A percentile compares a stretch with the other conserved stretches of the same genome.
Evolutionary conservation across 2,113 vertebrate genomes (phyloP).

Genomic region (Petrocephalus zakoni): DNA sequence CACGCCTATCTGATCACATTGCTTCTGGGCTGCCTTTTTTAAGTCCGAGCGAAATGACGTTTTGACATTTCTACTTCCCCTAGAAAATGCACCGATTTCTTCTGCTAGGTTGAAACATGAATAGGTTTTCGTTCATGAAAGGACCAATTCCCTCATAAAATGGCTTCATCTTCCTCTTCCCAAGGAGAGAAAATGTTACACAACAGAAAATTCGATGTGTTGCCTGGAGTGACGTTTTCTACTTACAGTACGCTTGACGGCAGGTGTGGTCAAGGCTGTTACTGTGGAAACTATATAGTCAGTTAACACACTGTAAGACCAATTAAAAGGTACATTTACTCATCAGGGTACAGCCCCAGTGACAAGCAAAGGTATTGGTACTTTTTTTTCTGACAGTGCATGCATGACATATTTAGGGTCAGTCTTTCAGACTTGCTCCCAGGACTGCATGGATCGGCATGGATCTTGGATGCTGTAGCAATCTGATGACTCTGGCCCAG

Average conservation of each 20-base stretch:
- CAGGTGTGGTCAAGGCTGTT: background rate
- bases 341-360: too few species aligned
- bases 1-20: background rate
- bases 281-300: background rate
- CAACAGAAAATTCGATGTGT: background rate
- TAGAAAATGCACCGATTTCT: background rate
- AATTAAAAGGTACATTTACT: too few species aligned
- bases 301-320: background rate
- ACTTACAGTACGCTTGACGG: background rate
- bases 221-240: background rate
- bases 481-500: background rate
- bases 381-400: background rate
- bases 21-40: background rate
- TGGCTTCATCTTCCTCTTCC: background rate
- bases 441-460: background rate
- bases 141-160: background rate
- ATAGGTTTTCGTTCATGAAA: background rate
- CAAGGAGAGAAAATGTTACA: background rate
- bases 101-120: background rate
- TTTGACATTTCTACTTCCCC: background rate
- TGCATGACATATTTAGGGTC: background rate
- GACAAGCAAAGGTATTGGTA: too few species aligned
- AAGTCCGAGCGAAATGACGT: background rate
- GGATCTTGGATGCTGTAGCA: background rate
- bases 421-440: background rate